Evolutionary conservation across 2,113 vertebrate species (phyloP).

Genomic region (Pedetes capensis): DNA sequence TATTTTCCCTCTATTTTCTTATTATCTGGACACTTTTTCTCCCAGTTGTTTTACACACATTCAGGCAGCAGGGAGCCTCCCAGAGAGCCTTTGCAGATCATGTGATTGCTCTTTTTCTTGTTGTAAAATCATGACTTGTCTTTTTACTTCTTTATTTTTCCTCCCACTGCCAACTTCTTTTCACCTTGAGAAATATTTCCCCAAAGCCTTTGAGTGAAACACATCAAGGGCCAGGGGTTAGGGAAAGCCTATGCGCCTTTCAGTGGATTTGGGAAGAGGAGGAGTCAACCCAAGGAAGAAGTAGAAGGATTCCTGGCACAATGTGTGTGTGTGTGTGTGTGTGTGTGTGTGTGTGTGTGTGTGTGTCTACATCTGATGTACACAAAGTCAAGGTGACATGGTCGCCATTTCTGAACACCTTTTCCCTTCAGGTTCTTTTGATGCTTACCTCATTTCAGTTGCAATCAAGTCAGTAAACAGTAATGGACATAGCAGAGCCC

Average conservation of each 20-base stretch:
- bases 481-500: not conserved
- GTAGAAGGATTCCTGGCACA: not conserved
- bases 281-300: not conserved
- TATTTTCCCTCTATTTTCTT: not conserved
- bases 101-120: not conserved
- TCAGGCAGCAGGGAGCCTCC: not conserved
- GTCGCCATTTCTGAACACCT: not conserved
- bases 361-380: not conserved
- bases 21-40: not conserved
- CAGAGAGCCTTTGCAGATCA: not conserved
- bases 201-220: not conserved
- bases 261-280: not conserved
- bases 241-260: not conserved
- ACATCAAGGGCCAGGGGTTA: not conserved
- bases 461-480: not conserved
- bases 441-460: not conserved
- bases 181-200: not conserved
- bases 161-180: not conserved
- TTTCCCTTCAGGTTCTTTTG: not conserved
- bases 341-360: too few relatives aligned
- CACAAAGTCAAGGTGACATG: not conserved
- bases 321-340: rapidly evolving
- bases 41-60: not conserved
- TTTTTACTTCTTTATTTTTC: not conserved
- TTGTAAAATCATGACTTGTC: not conserved